Conservation (phyloP, 1,140 invertebrate genomes). For the Sitobion miscanthi region DNA sequence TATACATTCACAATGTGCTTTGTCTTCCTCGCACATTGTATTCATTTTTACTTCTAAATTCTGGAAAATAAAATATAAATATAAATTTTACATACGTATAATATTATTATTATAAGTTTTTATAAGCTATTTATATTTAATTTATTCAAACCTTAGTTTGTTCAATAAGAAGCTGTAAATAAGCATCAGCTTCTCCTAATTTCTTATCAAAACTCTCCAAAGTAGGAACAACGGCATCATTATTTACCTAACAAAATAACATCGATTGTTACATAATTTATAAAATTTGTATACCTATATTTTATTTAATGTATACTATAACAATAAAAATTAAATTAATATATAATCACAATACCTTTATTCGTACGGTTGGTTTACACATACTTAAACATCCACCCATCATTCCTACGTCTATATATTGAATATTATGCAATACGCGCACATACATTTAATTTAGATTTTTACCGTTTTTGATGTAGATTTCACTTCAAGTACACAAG, state of each 20-base stretch:
- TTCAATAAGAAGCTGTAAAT: conserved; percentile 94
- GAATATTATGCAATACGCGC: background rate
- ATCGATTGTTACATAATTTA: background rate
- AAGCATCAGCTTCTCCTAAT: conserved; percentile 93
- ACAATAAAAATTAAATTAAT: background rate
- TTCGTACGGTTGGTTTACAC: conserved; percentile 32
- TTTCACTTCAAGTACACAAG: background rate
- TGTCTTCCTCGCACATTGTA: conserved; percentile 63
- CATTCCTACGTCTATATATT: conserved; percentile 22
- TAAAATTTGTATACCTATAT: background rate
- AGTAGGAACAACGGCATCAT: conserved; percentile 64
- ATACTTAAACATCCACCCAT: conserved; percentile 49
- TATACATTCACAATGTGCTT: conserved; percentile 63
- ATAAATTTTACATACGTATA: too few species aligned
- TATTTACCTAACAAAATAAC: conserved; percentile 32
- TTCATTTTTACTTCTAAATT: conserved; percentile 64
- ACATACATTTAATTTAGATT: conserved; percentile 29
- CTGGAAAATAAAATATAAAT: conserved; percentile 59
- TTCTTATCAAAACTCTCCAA: conserved; percentile 86
- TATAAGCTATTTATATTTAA: background rate
- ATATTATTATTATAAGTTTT: background rate
- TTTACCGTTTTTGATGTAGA: background rate
- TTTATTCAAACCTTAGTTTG: conserved; percentile 75
- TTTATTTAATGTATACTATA: background rate
- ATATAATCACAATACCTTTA: background rate